phyloP scores from a whole-genome alignment of 1,140 invertebrate species.

The Neuroterus valhalla region DNA sequence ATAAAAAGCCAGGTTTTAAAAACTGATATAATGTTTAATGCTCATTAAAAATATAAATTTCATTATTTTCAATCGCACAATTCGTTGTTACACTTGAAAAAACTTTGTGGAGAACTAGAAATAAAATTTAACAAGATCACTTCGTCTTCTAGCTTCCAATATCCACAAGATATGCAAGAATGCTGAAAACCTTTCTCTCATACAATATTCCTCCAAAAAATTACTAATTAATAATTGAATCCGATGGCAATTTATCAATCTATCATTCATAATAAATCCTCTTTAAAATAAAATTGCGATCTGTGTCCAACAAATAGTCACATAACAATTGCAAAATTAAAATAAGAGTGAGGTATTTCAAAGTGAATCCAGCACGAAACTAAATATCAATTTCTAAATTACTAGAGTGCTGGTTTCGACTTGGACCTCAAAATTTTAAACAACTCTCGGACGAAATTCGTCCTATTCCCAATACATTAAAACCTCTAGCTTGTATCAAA shows the following conservation, averaged over 20 bases:
- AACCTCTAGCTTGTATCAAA: too few species aligned
- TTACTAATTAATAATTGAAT: too few species aligned
- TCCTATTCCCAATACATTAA: too few species aligned
- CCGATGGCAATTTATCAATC: too few species aligned
- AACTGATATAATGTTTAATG: conserved; percentile 64
- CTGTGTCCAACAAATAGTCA: conserved; percentile 35
- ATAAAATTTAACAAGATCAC: conserved; percentile 44
- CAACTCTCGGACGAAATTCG: too few species aligned
- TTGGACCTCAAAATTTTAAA: conserved; percentile 12
- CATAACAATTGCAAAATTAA: too few species aligned
- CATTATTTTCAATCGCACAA: conserved; percentile 58
- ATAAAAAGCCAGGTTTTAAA: conserved; percentile 46
- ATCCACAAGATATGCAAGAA: conserved; percentile 42
- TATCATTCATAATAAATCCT: neutral
- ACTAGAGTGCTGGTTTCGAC: conserved; percentile 25
- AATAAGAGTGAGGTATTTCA: conserved; percentile 30
- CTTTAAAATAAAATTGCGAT: conserved; percentile 26
- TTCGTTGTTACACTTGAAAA: conserved; percentile 58
- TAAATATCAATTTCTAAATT: conserved; percentile 35
- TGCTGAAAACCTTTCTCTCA: conserved; percentile 38
- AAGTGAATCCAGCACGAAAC: conserved; percentile 34
- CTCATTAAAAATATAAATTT: conserved; percentile 72
- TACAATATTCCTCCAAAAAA: conserved; percentile 37
- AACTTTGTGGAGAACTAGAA: conserved; percentile 50
- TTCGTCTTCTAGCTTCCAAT: conserved; percentile 38